Conservation (phyloP, 1,140 invertebrate species). For the Eueides isabella region DNA sequence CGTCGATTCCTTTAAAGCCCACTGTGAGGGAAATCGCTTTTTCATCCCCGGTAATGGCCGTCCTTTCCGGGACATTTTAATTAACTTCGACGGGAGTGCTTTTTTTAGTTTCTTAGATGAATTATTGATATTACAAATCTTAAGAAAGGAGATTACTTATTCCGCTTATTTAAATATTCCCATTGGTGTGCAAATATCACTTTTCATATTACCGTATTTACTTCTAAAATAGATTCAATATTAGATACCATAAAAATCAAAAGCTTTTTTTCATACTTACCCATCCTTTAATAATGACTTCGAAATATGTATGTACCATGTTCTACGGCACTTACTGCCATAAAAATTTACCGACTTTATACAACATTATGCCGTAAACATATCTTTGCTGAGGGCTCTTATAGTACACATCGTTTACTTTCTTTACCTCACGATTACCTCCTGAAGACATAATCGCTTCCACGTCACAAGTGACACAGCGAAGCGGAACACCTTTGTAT, state of each 20-base stretch:
- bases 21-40: constrained; percentile 74
- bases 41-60: constrained; percentile 74
- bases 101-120: constrained; percentile 69
- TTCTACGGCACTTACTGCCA: background rate
- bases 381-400: background rate
- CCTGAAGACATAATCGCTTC: constrained; percentile 39
- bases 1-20: constrained; percentile 74
- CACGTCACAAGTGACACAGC: constrained; percentile 48
- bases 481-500: constrained; percentile 51
- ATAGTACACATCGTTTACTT: background rate
- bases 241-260: too few species aligned
- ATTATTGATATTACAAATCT: constrained; percentile 57
- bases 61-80: constrained; percentile 75
- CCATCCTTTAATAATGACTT: background rate
- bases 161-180: background rate
- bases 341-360: background rate
- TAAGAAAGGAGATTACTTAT: constrained; percentile 16
- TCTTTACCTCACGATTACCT: background rate
- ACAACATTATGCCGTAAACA: background rate
- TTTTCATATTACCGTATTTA: background rate
- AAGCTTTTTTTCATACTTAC: too few species aligned
- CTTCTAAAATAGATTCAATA: too few species aligned
- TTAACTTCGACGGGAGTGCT: constrained; percentile 69
- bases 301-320: background rate
- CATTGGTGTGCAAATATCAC: constrained; percentile 9